These are phyloP conservation scores for Pseudachorutes palmiensis DNA, from an alignment of 1,140 invertebrate genomes.

Conservation along the genomic window DNA sequence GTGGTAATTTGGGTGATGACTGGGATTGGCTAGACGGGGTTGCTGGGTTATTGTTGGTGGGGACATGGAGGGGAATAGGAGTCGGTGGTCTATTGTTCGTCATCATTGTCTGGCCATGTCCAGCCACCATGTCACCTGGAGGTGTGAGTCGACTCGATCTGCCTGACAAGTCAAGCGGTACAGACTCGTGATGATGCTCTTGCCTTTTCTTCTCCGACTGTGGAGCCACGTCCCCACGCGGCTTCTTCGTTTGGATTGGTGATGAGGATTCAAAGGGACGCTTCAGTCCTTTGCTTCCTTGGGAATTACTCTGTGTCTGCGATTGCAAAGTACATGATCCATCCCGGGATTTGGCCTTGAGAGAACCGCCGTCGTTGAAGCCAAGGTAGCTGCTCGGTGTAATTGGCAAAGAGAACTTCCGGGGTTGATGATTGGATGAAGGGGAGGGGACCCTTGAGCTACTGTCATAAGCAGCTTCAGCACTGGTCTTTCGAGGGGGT, in stretches of 20 bases:
- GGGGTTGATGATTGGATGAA: not conserved
- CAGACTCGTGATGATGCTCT: not conserved
- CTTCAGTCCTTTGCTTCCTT: not conserved
- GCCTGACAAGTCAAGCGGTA: conserved; percentile 36
- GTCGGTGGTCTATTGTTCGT: too few relatives aligned
- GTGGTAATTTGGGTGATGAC: not conserved
- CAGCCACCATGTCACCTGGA: not conserved
- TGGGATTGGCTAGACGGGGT: not conserved
- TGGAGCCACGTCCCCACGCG: not conserved
- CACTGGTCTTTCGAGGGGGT: not conserved
- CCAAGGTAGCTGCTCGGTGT: not conserved
- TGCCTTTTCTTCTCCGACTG: not conserved
- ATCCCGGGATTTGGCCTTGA: not conserved
- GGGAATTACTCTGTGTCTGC: not conserved
- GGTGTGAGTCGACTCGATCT: conserved; percentile 31
- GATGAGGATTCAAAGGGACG: conserved; percentile 11
- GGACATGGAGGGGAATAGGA: not conserved
- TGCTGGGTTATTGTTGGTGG: not conserved
- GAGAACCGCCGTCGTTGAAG: not conserved
- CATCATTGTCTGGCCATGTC: too few relatives aligned
- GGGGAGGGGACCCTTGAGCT: not conserved
- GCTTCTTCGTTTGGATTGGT: not conserved
- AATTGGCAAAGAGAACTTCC: not conserved
- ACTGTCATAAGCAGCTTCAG: conserved; percentile 1
- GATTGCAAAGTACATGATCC: not conserved